phyloP scores from a whole-genome alignment of 1,140 invertebrate species.

The Phthorimaea operculella region DNA sequence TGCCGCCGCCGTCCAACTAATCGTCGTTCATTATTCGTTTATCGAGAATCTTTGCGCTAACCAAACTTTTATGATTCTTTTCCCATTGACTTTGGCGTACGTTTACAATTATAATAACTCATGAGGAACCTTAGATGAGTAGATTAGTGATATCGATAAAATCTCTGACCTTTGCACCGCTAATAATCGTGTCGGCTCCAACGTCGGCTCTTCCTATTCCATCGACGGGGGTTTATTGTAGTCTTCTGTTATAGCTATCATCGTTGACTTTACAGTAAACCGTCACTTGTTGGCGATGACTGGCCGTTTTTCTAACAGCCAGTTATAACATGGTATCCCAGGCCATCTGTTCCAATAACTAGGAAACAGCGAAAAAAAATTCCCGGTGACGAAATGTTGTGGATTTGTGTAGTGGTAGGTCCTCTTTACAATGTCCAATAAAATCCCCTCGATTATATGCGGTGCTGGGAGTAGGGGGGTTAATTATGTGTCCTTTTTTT shows the following conservation, averaged over 20 bases:
- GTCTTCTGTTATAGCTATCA: conserved; percentile 20
- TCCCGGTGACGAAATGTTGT: too few species aligned
- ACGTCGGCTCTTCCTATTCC: conserved; percentile 35
- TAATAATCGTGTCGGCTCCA: conserved; percentile 52
- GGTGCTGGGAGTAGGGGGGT: too few species aligned
- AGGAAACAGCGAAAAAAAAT: too few species aligned
- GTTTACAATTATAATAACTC: conserved; percentile 22
- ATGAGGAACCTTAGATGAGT: conserved; percentile 14
- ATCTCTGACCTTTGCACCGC: conserved; percentile 53
- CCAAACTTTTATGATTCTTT: conserved; percentile 1
- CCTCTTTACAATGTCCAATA: too few species aligned
- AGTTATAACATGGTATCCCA: not conserved
- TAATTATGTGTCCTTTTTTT: too few species aligned
- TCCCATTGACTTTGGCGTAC: not conserved
- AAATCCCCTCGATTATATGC: too few species aligned
- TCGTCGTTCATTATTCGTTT: conserved; percentile 1
- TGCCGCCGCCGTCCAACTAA: not conserved
- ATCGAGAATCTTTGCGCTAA: not conserved
- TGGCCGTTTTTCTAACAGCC: not conserved
- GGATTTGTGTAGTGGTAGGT: too few species aligned
- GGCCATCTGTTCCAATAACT: too few species aligned
- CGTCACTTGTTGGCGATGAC: conserved; percentile 9
- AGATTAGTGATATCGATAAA: conserved; percentile 40
- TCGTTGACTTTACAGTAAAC: conserved; percentile 9
- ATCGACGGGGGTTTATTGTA: conserved; percentile 38